Evolutionary conservation across 2,888 invertebrate species (phyloP), one percentile per base, ranked within the genome.

Genomic region (Megastigmus dorsalis): DNA sequence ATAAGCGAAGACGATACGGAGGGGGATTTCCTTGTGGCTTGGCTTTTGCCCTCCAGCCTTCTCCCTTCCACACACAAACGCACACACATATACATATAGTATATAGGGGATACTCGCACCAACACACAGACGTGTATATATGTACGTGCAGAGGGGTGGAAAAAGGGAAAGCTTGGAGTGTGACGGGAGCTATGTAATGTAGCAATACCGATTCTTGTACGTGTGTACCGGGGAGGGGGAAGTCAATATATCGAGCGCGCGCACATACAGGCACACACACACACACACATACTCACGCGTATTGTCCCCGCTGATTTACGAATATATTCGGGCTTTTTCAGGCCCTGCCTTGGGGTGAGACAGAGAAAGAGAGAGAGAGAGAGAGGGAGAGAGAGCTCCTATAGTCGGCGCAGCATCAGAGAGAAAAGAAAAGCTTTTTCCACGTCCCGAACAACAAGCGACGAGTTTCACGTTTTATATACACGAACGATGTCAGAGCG

Each of bases 201-300:
- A 28, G 59, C 55, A 26, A 38, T 23, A 30, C 55, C 63, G 50
- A 43, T 59, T 50, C 45, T 68, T 30, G 41, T 26, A 18, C 43
- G 26, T 18, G 23, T 13, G 38, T 20, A 18, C 18, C n/a, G 41
- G 54, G 67, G 26, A 15, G 60, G 54, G 75, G 45, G 69, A 80
- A 79, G 79, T 80, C 79, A 77, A 80, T 81, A n/a, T n/a, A 79
- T 77, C 62, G 63, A 65, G 62, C 70, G 62, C 54, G 43, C 36
- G n/a, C n/a, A n/a, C n/a, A n/a, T n/a, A n/a, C n/a, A n/a, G n/a
- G n/a, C n/a, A n/a, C n/a, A n/a, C n/a, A n/a, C n/a, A n/a, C n/a
- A n/a, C n/a, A n/a, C n/a, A n/a, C n/a, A n/a, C n/a, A n/a, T n/a
- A n/a, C n/a, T n/a, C n/a, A n/a, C n/a, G n/a, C n/a, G 65, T 71